Percentiles rank a stretch among this genome's conserved stretches.
Evolutionary conservation across 2,113 vertebrate genomes (phyloP).

Genomic region (Limnothrissa miodon): DNA sequence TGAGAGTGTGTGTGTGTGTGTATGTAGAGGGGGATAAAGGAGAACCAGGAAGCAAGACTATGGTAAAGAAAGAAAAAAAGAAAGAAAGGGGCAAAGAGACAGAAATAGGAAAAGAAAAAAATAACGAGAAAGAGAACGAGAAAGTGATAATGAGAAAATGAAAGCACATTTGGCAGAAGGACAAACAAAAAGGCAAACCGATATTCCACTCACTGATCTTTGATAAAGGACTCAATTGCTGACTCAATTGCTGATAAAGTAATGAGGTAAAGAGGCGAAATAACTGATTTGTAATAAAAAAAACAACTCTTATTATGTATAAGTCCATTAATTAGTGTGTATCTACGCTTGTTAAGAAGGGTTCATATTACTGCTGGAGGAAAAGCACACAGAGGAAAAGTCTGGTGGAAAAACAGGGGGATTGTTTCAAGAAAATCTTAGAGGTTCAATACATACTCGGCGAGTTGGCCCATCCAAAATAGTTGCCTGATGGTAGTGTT

Average conservation of each 20-base stretch:
- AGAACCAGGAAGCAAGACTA: background rate
- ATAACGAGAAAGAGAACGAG: background rate
- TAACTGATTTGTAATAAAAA: background rate
- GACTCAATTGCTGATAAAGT: background rate
- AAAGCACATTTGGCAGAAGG: background rate
- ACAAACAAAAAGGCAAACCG: background rate
- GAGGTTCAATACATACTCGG: constrained; percentile 61
- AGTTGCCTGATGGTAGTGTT: constrained; percentile 85
- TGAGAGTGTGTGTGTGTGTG: background rate
- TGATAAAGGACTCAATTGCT: background rate
- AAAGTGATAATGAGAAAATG: background rate
- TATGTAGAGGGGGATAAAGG: background rate
- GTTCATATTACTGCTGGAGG: background rate
- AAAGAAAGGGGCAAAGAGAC: background rate
- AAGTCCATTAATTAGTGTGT: background rate
- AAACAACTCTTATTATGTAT: background rate
- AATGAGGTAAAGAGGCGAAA: background rate
- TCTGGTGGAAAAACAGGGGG: background rate
- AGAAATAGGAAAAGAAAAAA: background rate
- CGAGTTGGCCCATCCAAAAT: constrained; percentile 95
- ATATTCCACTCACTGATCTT: background rate
- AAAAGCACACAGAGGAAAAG: background rate
- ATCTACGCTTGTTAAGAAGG: background rate
- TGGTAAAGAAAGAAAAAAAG: background rate
- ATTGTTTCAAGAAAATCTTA: background rate